These are phyloP conservation scores for Megalops atlanticus DNA, from an alignment of 2,113 vertebrate genomes.

Conservation along the genomic window DNA sequence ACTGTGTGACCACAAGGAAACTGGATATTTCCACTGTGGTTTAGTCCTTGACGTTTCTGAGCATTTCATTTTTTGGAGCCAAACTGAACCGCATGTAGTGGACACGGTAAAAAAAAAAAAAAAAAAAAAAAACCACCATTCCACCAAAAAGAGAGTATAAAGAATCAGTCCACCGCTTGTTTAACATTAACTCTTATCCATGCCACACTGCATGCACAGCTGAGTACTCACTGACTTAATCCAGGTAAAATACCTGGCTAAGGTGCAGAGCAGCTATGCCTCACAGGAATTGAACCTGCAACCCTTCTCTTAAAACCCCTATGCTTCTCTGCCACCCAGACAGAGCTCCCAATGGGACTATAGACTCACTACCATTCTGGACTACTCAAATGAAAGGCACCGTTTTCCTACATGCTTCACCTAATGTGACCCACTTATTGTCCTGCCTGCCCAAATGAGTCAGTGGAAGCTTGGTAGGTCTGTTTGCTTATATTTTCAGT, in stretches of 20 bases:
- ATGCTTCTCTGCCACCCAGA: background rate
- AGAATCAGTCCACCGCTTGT: background rate
- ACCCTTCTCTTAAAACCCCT: no score
- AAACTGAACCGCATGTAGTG: background rate
- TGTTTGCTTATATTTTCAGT: background rate
- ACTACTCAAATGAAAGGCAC: background rate
- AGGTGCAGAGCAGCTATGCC: no score
- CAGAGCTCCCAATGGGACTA: background rate
- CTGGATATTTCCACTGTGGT: background rate
- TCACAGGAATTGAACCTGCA: no score
- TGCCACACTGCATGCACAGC: no score
- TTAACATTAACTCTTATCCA: no score
- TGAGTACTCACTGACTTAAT: no score
- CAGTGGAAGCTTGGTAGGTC: background rate
- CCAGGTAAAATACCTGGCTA: no score
- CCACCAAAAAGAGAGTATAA: background rate
- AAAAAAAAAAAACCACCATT: background rate
- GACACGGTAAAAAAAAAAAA: background rate
- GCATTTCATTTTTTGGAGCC: background rate
- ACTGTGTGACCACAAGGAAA: no score
- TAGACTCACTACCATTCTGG: background rate
- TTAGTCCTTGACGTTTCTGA: background rate
- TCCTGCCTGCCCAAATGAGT: background rate
- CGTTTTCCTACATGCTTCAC: background rate
- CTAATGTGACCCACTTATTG: background rate